phyloP scores from a whole-genome alignment of 2,888 invertebrate species.

The Marronus borbonicus region DNA sequence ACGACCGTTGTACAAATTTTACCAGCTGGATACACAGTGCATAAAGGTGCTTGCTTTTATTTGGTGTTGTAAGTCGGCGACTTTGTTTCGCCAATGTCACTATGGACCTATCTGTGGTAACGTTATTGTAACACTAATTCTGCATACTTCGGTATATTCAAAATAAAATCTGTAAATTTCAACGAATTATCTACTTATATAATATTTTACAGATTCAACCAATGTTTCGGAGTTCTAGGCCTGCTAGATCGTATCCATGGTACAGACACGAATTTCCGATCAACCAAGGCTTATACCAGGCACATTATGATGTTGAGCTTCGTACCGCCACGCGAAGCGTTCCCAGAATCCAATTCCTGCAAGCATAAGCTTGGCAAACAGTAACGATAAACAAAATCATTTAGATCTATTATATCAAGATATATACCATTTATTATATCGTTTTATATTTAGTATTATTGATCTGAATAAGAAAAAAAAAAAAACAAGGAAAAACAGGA shows the following conservation, averaged over 20 bases:
- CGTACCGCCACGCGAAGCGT: conserved; percentile 78
- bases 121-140: no score
- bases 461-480: not conserved
- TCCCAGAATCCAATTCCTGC: conserved; percentile 74
- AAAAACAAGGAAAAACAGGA: no score
- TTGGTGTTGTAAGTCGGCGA: no score
- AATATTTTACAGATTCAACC: conserved; percentile 79
- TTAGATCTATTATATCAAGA: conserved; percentile 1
- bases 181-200: no score
- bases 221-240: conserved; percentile 88
- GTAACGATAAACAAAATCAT: conserved; percentile 49
- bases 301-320: conserved; percentile 82
- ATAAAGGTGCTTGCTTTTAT: no score
- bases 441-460: conserved; percentile 18
- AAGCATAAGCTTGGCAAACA: conserved; percentile 66
- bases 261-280: conserved; percentile 84
- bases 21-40: no score
- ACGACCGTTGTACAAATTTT: no score
- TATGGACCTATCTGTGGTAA: no score
- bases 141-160: no score
- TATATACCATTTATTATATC: not conserved
- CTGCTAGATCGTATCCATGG: conserved; percentile 88
- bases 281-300: conserved; percentile 79
- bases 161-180: no score
- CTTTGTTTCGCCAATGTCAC: no score